These are phyloP conservation scores for Agrotis exclamationis DNA, from an alignment of 2,888 invertebrate species.

Conservation along the genomic window DNA sequence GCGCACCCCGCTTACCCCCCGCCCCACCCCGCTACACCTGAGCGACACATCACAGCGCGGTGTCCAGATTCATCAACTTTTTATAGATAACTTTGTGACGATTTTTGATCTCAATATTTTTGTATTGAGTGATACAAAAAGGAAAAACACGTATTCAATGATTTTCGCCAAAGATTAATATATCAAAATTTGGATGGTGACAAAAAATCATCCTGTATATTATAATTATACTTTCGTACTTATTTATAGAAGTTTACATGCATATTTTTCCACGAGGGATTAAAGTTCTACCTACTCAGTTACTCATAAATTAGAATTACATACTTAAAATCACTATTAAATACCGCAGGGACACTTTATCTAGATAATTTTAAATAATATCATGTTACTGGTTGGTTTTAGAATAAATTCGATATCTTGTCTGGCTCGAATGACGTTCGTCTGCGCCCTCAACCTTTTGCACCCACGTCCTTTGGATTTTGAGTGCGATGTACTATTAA, in stretches of 20 bases:
- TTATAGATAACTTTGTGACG: no score
- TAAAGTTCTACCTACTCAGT: not conserved
- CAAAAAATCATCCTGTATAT: no score
- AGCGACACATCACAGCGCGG: no score
- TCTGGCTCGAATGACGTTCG: conserved; percentile 67
- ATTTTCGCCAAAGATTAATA: no score
- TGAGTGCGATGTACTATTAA: conserved; percentile 55
- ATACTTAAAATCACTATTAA: conserved; percentile 7
- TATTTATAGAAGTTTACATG: not conserved
- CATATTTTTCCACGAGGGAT: not conserved
- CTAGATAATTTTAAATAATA: conserved; percentile 20
- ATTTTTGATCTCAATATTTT: no score
- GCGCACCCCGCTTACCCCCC: no score
- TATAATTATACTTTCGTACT: no score
- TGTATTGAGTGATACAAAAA: no score
- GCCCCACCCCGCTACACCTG: no score
- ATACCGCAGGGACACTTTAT: not conserved
- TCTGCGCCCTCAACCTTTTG: conserved; percentile 77
- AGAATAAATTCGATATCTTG: conserved; percentile 60
- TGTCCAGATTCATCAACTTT: no score
- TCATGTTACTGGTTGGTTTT: conserved; percentile 20
- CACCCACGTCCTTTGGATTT: conserved; percentile 64
- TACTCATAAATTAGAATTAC: conserved; percentile 5
- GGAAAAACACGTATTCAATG: no score
- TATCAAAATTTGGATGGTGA: no score